Conservation (phyloP, 2,113 vertebrate species). For the Ictalurus furcatus region DNA sequence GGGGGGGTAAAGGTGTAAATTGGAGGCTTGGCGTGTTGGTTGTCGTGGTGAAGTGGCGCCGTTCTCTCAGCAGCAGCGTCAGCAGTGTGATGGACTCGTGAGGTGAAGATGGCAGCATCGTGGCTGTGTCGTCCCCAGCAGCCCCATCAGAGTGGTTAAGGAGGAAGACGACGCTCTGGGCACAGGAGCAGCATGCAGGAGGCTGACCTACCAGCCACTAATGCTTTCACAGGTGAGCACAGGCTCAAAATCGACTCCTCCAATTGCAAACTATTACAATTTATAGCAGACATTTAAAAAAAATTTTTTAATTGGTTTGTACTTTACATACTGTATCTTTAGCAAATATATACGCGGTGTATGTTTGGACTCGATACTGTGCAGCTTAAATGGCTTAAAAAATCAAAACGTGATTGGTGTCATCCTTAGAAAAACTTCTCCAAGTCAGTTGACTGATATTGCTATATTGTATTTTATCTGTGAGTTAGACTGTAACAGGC, state of each 20-base stretch:
- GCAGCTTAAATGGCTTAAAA: not conserved
- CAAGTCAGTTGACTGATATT: not conserved
- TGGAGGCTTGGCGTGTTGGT: conserved; percentile 42
- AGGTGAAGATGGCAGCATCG: conserved; percentile 80
- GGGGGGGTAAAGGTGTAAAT: conserved; percentile 67
- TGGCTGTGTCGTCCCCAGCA: conserved; percentile 68
- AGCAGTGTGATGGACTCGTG: conserved; percentile 72
- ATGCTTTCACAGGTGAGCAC: conserved; percentile 92
- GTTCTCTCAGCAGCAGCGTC: conserved; percentile 23
- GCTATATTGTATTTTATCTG: not conserved
- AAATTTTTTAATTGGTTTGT: not conserved
- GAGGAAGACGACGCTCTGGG: conserved; percentile 64
- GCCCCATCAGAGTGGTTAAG: conserved; percentile 80
- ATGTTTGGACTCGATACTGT: not conserved
- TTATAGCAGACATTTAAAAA: not conserved
- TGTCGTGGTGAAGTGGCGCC: conserved; percentile 32
- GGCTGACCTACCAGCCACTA: conserved; percentile 92
- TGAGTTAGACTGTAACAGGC: too few relatives aligned
- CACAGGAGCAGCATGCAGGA: conserved; percentile 93
- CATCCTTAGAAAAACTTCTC: not conserved
- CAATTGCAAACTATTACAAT: not conserved
- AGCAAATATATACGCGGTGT: not conserved
- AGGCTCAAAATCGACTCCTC: not conserved
- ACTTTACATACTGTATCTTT: not conserved
- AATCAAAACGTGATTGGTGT: not conserved